phyloP scores from a whole-genome alignment of 2,113 vertebrate genomes.

The Gobio gobio region DNA sequence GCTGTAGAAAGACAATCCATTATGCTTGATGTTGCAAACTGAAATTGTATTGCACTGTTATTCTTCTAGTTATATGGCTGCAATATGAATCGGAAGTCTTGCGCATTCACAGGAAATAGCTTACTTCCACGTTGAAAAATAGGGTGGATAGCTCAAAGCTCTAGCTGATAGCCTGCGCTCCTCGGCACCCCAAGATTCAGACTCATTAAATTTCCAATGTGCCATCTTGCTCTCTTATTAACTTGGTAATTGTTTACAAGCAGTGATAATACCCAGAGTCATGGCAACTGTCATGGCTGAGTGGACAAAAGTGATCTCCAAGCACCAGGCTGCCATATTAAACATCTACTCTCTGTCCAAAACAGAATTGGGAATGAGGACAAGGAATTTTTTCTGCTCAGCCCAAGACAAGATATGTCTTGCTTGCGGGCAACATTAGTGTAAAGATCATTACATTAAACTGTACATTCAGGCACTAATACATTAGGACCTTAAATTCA shows the following conservation, averaged over 20 bases:
- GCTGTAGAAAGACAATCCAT: not conserved
- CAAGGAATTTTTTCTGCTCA: not conserved
- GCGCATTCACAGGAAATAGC: not conserved
- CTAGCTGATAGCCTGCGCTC: not conserved
- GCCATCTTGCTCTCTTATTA: conserved; percentile 40
- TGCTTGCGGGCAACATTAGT: conserved; percentile 33
- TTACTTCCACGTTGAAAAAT: not conserved
- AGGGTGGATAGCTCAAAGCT: not conserved
- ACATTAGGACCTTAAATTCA: conserved; percentile 1
- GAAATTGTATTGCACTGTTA: not conserved
- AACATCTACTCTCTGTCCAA: conserved; percentile 35
- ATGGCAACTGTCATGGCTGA: conserved; percentile 34
- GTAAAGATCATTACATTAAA: conserved; percentile 34
- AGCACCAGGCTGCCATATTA: conserved; percentile 37
- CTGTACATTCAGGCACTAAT: conserved; percentile 16
- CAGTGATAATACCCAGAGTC: conserved; percentile 39
- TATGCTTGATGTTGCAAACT: not conserved
- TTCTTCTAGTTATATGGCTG: not conserved
- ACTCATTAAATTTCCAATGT: conserved; percentile 39
- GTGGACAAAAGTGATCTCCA: conserved; percentile 31
- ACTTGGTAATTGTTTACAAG: conserved; percentile 41
- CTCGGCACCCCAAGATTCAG: conserved; percentile 20
- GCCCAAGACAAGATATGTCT: conserved; percentile 29
- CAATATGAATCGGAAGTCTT: not conserved
- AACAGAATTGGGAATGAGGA: conserved; percentile 2